Percentiles rank a stretch among this genome's conserved stretches.
Conservation (phyloP, 2,888 invertebrate genomes). For the Melanchra persicariae region DNA sequence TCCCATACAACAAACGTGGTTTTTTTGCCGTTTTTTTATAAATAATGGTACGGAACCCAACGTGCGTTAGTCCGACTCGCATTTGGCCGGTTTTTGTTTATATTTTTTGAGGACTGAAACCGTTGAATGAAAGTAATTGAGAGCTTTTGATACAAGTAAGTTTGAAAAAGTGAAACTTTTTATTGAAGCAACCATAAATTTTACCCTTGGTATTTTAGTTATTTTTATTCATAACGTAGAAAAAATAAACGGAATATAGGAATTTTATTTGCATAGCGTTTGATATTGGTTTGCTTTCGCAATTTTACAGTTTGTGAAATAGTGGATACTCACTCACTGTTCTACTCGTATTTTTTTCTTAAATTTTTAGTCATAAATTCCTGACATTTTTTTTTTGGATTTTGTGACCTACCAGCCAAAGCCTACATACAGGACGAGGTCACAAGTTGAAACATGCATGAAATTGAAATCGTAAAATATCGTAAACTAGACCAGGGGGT, state of each 20-base stretch:
- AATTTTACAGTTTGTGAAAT: constrained; percentile 22
- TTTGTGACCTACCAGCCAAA: not conserved
- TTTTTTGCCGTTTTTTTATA: no score
- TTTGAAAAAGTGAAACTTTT: constrained; percentile 12
- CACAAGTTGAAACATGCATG: not conserved
- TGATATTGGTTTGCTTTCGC: not conserved
- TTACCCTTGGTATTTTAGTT: not conserved
- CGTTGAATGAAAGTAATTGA: constrained; percentile 8
- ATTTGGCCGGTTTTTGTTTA: no score
- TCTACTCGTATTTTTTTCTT: not conserved
- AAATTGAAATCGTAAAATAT: not conserved
- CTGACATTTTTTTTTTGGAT: not conserved
- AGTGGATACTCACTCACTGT: not conserved
- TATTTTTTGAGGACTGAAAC: not conserved
- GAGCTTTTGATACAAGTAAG: not conserved
- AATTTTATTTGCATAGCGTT: constrained; percentile 8
- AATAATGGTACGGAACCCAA: no score
- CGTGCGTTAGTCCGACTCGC: no score
- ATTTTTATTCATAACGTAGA: not conserved
- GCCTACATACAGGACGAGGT: no score
- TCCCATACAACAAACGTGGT: no score
- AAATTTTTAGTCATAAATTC: constrained; percentile 13
- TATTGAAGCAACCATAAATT: constrained; percentile 5
- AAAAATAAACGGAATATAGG: constrained; percentile 8
- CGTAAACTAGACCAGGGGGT: no score